Base-by-base conservation (phyloP, 2,797 vertebrate species). In the Neosalanx taihuensis region DNA sequence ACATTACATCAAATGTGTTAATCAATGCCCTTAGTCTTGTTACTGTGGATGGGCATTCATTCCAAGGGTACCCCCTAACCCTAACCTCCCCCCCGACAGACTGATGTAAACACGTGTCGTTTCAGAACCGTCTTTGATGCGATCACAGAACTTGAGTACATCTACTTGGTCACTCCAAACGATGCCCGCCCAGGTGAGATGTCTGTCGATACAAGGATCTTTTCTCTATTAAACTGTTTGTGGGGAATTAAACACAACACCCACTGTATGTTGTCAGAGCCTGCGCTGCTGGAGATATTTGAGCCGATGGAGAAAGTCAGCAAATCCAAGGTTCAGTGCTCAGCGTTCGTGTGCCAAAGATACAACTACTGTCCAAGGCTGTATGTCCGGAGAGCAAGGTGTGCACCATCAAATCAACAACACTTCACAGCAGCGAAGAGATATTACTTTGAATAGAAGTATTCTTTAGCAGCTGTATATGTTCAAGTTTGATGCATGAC, bases 341-440 rank as follows among this genome's bases (percentile, higher is more conserved):
- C 76, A 0, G 88, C 94, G 0, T 80, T 92, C 0, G 73, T 90
- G n/a, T 96, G 94, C 79, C 84, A 86, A 72, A 92, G 96, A 74
- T 77, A 92, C 0, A 30, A 18, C 0, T 85, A 90, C 72, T 92
- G 89, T 75, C 94, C 94, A 0, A 88, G 72, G 77, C 85, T 96
- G 0, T 73, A 82, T 0, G n/a, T 97, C 69, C 95, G 94, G 20
- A 85, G 71, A 33, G 96, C 96, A 69, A 96, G 96, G 97, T 96
- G 86, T 26, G 71, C 31, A 37, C 41, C 26, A 26, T 29, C 20
- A 37, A 7, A 41, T 37, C 10, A 46, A 60, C 58, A 41, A 10
- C 62, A 64, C 17, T 35, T 20, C 6, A 5, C 62, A 20, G 62
- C 13, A 63, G 7, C 33, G 6, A 23, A 49, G 37, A 13, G 12